These are phyloP conservation scores for Sebastes goodei DNA, from an alignment of 2,797 vertebrate species.

Conservation along the genomic window DNA sequence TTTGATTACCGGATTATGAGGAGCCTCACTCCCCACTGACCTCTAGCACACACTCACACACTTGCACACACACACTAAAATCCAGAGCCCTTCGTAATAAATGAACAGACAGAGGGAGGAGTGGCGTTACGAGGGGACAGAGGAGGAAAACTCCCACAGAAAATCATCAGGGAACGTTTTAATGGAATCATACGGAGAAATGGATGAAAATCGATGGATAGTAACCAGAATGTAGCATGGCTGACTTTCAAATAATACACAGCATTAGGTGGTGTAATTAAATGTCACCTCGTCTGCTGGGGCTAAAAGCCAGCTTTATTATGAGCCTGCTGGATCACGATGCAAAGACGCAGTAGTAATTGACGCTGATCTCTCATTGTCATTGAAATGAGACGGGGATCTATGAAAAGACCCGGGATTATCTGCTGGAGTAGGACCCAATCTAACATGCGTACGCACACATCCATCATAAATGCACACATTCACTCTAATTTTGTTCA, in stretches of 20 bases:
- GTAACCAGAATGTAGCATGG: neutral
- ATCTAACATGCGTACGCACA: neutral
- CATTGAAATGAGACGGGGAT: conserved; percentile 66
- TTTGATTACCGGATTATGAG: conserved; percentile 85
- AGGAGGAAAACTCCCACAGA: conserved; percentile 28
- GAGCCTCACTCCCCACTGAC: conserved; percentile 79
- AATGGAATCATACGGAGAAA: neutral
- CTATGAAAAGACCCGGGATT: conserved; percentile 42
- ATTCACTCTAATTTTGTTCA: neutral
- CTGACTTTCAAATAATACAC: neutral
- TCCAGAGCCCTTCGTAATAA: conserved; percentile 42
- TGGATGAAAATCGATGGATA: neutral
- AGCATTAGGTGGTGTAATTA: conserved; percentile 5
- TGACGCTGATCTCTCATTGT: conserved; percentile 63
- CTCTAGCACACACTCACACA: conserved; percentile 44
- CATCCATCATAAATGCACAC: neutral
- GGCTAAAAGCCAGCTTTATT: conserved; percentile 45
- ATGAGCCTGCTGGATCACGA: conserved; percentile 32
- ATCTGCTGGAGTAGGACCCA: conserved; percentile 30
- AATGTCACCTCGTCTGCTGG: conserved; percentile 6
- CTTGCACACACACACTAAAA: conserved; percentile 33
- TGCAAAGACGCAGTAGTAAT: conserved; percentile 51
- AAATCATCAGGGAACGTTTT: neutral
- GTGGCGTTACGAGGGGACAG: conserved; percentile 1
- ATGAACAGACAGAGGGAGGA: conserved; percentile 52